Evolutionary conservation across 2,888 invertebrate species (phyloP).

Genomic region (Mactromeris polynyma): DNA sequence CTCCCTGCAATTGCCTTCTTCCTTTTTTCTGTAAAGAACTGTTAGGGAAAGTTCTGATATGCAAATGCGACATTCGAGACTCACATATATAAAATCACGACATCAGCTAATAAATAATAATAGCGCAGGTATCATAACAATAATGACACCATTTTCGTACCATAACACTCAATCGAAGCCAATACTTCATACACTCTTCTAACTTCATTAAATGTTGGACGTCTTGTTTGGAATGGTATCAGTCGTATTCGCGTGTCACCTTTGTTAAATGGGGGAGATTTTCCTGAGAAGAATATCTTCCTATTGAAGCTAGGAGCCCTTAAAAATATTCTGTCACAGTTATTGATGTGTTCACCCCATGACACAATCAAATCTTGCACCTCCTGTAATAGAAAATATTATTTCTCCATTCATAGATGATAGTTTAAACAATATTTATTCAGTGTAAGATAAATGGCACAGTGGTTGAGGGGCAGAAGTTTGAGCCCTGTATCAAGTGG

Average conservation of each 20-base stretch:
- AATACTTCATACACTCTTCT: slow-evolving; percentile 92
- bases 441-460: background rate
- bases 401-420: too few species aligned
- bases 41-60: too few species aligned
- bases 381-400: slow-evolving; percentile 89
- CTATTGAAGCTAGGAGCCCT: slow-evolving; percentile 92
- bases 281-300: slow-evolving; percentile 92
- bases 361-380: slow-evolving; percentile 91
- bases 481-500: too few species aligned
- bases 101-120: too few species aligned
- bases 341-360: slow-evolving; percentile 91
- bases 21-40: too few species aligned
- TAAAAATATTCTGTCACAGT: slow-evolving; percentile 92
- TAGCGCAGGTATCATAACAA: too few species aligned
- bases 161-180: slow-evolving; percentile 87
- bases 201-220: slow-evolving; percentile 94
- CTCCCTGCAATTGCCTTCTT: too few species aligned
- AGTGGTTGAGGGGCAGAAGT: background rate
- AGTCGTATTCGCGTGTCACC: slow-evolving; percentile 82
- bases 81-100: too few species aligned
- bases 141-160: slow-evolving; percentile 71
- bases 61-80: too few species aligned
- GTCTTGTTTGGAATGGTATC: slow-evolving; percentile 94
- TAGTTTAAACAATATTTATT: too few species aligned
- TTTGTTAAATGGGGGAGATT: slow-evolving; percentile 90